Conservation (phyloP, 2,113 vertebrate species). For the Noctilio leporinus region DNA sequence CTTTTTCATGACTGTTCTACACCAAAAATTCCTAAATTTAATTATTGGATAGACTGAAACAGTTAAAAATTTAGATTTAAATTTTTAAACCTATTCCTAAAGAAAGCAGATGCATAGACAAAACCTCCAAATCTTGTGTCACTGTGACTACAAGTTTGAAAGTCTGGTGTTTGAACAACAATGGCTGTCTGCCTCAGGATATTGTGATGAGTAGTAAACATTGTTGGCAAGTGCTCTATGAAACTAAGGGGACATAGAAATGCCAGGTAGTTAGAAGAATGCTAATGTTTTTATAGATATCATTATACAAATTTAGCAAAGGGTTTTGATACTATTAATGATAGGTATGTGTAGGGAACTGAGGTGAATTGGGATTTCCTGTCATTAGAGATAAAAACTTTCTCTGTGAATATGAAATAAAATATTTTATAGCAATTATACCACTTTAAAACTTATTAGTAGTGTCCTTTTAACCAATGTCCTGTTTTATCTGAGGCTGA, state of each 20-base stretch:
- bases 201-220: background rate
- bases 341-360: background rate
- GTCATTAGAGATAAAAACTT: background rate
- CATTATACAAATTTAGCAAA: background rate
- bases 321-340: background rate
- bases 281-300: background rate
- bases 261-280: background rate
- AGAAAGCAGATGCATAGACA: background rate
- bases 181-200: background rate
- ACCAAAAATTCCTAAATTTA: background rate
- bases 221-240: background rate
- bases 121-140: background rate
- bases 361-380: background rate
- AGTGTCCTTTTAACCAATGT: background rate
- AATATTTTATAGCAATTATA: background rate
- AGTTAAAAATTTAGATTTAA: background rate
- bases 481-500: background rate
- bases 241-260: background rate
- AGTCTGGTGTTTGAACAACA: background rate
- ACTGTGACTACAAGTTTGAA: background rate
- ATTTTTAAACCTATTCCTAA: background rate
- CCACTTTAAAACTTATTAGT: background rate
- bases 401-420: background rate
- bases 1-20: background rate
- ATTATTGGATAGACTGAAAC: conserved; percentile 10